These are phyloP conservation scores for Ashinkailepas kermadecensis DNA, from an alignment of 2,888 invertebrate species.

Conservation along the genomic window DNA sequence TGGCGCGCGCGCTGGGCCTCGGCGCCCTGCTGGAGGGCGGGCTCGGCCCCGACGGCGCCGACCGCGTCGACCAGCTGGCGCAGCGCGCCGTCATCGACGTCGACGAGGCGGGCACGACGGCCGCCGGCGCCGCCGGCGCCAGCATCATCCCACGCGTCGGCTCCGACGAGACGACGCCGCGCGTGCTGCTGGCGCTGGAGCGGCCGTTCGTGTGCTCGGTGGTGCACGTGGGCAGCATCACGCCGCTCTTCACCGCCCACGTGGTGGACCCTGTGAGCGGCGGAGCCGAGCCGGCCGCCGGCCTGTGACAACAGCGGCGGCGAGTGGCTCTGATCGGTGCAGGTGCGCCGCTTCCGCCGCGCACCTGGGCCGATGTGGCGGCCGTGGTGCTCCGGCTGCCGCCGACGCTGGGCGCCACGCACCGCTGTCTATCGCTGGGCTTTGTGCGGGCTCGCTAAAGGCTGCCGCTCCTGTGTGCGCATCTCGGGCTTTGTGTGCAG, in stretches of 20 bases:
- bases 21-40: constrained; percentile 75
- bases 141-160: constrained; percentile 36
- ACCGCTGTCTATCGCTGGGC: no score
- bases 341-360: no score
- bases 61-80: constrained; percentile 66
- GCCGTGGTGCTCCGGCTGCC: no score
- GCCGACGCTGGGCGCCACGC: no score
- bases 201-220: constrained; percentile 35
- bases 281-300: constrained; percentile 50
- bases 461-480: no score
- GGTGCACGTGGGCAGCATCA: constrained; percentile 37
- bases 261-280: constrained; percentile 49
- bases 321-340: constrained; percentile 5
- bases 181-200: constrained; percentile 36
- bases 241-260: constrained; percentile 31
- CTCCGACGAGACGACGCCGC: constrained; percentile 40
- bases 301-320: constrained; percentile 32
- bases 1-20: constrained; percentile 78
- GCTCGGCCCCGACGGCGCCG: constrained; percentile 70
- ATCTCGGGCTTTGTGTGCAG: no score
- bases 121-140: constrained; percentile 33
- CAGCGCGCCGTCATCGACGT: constrained; percentile 66
- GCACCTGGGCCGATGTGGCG: no score
- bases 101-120: constrained; percentile 43
- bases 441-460: no score